These are phyloP conservation scores for Gobionotothen gibberifrons DNA, from an alignment of 2,797 vertebrate genomes.

Conservation along the genomic window DNA sequence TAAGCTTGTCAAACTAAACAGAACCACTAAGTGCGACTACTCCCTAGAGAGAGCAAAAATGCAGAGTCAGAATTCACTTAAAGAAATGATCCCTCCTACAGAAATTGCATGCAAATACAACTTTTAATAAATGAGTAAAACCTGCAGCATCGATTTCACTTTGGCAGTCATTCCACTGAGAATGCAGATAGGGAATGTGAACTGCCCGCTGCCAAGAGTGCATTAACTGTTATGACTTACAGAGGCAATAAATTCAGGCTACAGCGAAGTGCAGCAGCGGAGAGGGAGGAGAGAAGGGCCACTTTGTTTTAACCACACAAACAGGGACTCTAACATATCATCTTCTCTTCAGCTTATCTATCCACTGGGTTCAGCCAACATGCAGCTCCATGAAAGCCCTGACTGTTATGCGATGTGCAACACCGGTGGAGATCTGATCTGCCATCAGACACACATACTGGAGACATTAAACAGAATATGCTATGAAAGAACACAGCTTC, in stretches of 20 bases:
- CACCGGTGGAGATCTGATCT: conserved; percentile 30
- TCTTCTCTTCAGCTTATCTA: neutral
- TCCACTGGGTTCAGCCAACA: conserved; percentile 20
- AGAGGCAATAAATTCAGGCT: conserved; percentile 34
- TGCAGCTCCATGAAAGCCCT: conserved; percentile 18
- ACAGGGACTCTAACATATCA: conserved; percentile 10
- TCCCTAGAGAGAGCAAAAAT: neutral
- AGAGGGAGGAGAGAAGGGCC: neutral
- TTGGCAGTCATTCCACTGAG: conserved; percentile 28
- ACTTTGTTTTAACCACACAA: conserved; percentile 17
- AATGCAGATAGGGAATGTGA: conserved; percentile 20
- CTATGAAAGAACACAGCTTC: neutral
- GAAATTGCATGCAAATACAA: conserved; percentile 16
- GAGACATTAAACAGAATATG: conserved; percentile 6
- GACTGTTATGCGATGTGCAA: conserved; percentile 34
- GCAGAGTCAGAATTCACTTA: conserved; percentile 27
- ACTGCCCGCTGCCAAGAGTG: conserved; percentile 44
- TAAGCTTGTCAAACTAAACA: neutral
- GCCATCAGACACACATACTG: conserved; percentile 4
- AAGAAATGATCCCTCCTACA: conserved; percentile 1
- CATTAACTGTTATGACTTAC: conserved; percentile 53
- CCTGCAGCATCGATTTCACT: conserved; percentile 29
- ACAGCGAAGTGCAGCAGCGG: neutral
- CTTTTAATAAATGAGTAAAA: conserved; percentile 32
- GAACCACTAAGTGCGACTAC: neutral